These are phyloP conservation scores for Lordiphosa mommai DNA, from an alignment of 1,140 invertebrate genomes.

Conservation along the genomic window DNA sequence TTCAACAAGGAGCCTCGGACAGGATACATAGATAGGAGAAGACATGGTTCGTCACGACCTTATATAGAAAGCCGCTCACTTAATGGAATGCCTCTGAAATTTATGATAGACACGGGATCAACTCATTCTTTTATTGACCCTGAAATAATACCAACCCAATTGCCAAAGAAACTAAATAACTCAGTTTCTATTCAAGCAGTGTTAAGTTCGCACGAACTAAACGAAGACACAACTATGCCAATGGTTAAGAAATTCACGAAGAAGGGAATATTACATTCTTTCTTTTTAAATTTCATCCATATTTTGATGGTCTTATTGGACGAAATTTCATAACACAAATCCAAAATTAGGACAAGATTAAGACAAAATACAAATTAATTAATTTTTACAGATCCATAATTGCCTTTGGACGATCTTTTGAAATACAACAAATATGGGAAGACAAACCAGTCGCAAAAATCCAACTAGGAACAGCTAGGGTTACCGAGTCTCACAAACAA, in stretches of 20 bases:
- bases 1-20: not conserved
- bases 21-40: not conserved
- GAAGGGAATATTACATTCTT: not conserved
- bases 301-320: conserved; percentile 7
- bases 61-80: not conserved
- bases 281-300: conserved; percentile 12
- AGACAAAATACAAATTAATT: too few species aligned
- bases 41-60: not conserved
- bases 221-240: not conserved
- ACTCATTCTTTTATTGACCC: conserved; percentile 2
- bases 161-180: not conserved
- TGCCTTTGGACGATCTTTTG: too few species aligned
- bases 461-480: too few species aligned
- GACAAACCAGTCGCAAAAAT: too few species aligned
- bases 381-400: too few species aligned
- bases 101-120: not conserved
- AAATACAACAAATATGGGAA: too few species aligned
- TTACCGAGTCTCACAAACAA: too few species aligned
- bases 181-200: not conserved
- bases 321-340: conserved; percentile 6
- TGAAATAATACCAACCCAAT: not conserved
- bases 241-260: too few species aligned
- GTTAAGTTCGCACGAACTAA: not conserved
- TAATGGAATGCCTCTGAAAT: not conserved
- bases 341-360: too few species aligned